Evolutionary conservation across 1,140 invertebrate genomes (phyloP), one percentile per base, ranked within the genome.

Genomic region (Brachystomella parvula): DNA sequence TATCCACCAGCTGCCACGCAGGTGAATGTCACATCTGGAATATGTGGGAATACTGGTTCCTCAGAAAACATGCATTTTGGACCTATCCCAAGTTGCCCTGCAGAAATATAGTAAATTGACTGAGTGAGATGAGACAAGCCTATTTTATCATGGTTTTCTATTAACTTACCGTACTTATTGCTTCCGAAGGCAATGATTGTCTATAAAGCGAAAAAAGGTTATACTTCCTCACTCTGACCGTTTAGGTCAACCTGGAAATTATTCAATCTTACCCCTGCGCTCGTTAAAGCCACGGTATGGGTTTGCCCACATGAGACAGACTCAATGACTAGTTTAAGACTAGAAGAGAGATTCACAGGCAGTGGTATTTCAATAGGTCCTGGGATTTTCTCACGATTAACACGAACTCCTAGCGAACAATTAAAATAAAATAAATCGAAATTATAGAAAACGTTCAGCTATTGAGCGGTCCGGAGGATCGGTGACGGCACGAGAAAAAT

Each of bases 11-110:
- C 68, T 58, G 68, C 66, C 17, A 73, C 47, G 21, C 47, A 58
- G 31, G 32, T 73, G 35, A 70, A 68, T 32, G 65, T 71, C n/a
- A 70, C 66, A 71, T 67, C 53, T 9, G 64, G 65, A 31, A 73
- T 44, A 35, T 60, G 33, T 12, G 70, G 29, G 9, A 66, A 64
- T 2, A 71, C 44, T 1, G 69, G 68, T 26, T 56, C 15, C 0
- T 24, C 44, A 15, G 64, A 47, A 61, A 65, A 73, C 26, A 49
- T 28, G n/a, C 65, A 61, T 26, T 59, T n/a, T n/a, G 2, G 29
- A 24, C 71, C 71, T 3, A 73, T 1, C 3, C 70, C 70, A 1
- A 70, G 47, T 47, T 73, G 71, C 57, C 71, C 39, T 44, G n/a
- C n/a, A 44, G n/a, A 44, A n/a, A 44, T 12, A 9, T n/a, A n/a